Evolutionary conservation across 2,113 vertebrate species (phyloP), one percentile per base, ranked within the genome.

Genomic region (Thinocorus orbignyianus): DNA sequence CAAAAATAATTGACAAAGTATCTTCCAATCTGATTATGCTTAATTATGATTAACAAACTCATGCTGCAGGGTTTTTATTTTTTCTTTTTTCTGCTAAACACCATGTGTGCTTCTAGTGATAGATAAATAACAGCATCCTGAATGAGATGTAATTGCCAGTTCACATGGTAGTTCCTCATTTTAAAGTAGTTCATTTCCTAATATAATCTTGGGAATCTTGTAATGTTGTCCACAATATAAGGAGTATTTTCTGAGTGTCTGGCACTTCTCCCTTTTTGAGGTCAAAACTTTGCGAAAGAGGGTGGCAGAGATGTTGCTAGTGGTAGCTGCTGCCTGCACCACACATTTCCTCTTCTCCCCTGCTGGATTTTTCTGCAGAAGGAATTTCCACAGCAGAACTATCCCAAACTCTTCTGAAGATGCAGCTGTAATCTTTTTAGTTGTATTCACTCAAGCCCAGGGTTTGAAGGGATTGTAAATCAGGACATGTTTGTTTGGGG

Each of bases 51-150:
- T 90, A 95, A 52, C 65, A 92, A 72, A 87, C 30, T 77, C 37
- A 16, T 55, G 62, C 54, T 81, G n/a, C 11, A 52, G 52, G 77
- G 48, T 2, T 89, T 91, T 74, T 49, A 35, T 79, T 85, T 79
- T 94, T 81, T 37, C 48, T 62, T 90, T 88, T 94, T n/a, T 89
- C 83, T 95, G 18, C 31, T 93, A 65, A 93, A 30, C 37, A 61
- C 37, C 83, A 54, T 79, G 61, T 61, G 77, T 76, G 57, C 48
- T 92, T 91, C 76, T 88, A 77, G 65, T 92, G 86, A 49, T 42
- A 81, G 79, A 93, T 86, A 96, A 94, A 90, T 83, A 93, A 76
- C 69, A 86, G 69, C 35, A 55, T 10, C 44, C 69, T 76, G 90
- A 90, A 65, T 44, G 83, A 82, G 60, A 83, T 22, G 39, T 48